Base-by-base conservation (phyloP, 2,797 vertebrate species). In the Gadopsis bispinosus region DNA sequence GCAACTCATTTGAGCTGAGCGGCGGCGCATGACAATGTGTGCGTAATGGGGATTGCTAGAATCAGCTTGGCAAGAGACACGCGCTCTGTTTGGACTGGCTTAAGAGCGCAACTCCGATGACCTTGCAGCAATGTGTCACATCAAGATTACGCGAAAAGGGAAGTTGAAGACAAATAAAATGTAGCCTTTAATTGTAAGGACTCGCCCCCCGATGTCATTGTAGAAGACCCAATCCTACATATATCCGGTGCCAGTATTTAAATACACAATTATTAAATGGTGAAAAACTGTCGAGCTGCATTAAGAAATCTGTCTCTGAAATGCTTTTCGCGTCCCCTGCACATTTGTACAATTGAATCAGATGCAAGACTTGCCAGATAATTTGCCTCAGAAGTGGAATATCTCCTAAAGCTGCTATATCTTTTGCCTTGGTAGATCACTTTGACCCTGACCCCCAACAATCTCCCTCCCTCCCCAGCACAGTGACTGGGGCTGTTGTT, bases 1-100 rank as follows among this genome's bases (percentile, higher is more conserved):
- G 84, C 76, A 87, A 83, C 84, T 91, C 88, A 90, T 89, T 90
- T 88, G 77, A 86, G 85, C 81, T 31, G 89, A 86, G 88, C 76
- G 26, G 11, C 1, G 72, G 80, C 68, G 84, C 87, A 84, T 92
- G 87, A 85, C 84, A 77, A 66, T 81, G 81, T 82, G 79, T 78
- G 81, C 31, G 50, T 85, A 83, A 84, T 81, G 63, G 81, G 81
- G 79, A 81, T 84, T 84, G 81, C 75, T 79, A 2, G 75, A 79
- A 87, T 82, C 56, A 5, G 68, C 69, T 77, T 77, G 79, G 84
- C 82, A 70, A 39, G 53, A 73, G 71, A 65, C 41, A 35, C 0
- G 0, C 63, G 45, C 70, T 85, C 39, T 56, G 83, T 83, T 83
- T 84, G 76, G 77, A 74, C 69, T 85, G 81, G 63, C 87, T 79